phyloP scores from a whole-genome alignment of 1,140 invertebrate species.

The Melipona quadrifasciata region DNA sequence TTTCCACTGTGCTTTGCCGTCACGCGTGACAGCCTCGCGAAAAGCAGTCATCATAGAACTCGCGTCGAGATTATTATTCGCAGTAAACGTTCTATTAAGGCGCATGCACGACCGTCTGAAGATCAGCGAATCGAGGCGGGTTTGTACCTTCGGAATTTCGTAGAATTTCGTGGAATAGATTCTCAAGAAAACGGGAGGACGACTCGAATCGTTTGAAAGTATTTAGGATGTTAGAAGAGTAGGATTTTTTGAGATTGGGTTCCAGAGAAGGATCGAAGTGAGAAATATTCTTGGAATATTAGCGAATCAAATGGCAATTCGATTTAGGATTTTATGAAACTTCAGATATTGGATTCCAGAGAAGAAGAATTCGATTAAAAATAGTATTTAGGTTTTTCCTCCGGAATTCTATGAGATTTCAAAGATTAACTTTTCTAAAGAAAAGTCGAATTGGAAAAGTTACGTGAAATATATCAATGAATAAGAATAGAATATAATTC shows the following conservation, averaged over 20 bases:
- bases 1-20: not conserved
- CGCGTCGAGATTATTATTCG: not conserved
- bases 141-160: not conserved
- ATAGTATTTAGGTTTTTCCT: too few species aligned
- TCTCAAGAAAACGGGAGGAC: not conserved
- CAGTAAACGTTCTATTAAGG: not conserved
- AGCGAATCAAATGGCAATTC: too few species aligned
- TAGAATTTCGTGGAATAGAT: not conserved
- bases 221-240: not conserved
- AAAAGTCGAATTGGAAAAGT: too few species aligned
- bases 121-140: not conserved
- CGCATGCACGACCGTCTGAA: not conserved
- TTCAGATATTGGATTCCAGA: too few species aligned
- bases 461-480: too few species aligned
- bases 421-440: not conserved
- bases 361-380: too few species aligned
- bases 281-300: too few species aligned
- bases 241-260: not conserved
- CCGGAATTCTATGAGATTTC: not conserved
- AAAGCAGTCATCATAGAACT: not conserved
- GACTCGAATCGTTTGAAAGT: not conserved
- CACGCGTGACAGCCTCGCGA: constrained; percentile 31
- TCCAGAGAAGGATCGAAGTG: not conserved
- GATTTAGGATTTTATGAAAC: too few species aligned
- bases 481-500: too few species aligned